Percentiles rank a stretch among this genome's conserved stretches.
Conservation (phyloP, 2,888 invertebrate genomes). For the Azorinus chamasolen region DNA sequence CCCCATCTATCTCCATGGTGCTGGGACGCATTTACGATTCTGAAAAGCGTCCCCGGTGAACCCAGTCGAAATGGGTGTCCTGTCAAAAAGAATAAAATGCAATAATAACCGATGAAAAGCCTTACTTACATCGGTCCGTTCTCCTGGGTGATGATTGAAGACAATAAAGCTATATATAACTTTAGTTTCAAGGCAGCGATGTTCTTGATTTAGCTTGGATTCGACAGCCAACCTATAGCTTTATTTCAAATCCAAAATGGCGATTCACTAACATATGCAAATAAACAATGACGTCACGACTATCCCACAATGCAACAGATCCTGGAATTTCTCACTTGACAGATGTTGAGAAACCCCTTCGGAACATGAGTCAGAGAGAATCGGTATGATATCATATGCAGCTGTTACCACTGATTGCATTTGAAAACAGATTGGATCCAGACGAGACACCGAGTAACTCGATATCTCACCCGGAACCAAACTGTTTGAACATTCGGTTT, state of each 20-base stretch:
- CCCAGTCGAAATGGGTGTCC: constrained; percentile 17
- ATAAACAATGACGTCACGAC: constrained; percentile 80
- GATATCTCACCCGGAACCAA: too few species aligned
- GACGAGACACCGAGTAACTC: too few species aligned
- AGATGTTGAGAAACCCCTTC: constrained; percentile 5
- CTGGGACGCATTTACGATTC: constrained; percentile 23
- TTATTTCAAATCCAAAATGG: constrained; percentile 79
- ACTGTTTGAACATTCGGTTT: too few species aligned
- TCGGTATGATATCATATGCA: too few species aligned
- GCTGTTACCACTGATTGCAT: too few species aligned
- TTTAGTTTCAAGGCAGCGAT: constrained; percentile 67
- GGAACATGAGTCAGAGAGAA: too few species aligned
- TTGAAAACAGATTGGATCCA: too few species aligned
- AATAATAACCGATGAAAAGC: constrained; percentile 10
- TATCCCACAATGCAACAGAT: constrained; percentile 73
- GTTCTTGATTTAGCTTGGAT: constrained; percentile 77
- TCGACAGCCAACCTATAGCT: constrained; percentile 62
- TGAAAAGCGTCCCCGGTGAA: constrained; percentile 54
- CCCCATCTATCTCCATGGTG: too few species aligned
- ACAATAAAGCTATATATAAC: constrained; percentile 73
- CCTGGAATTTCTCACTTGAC: background rate
- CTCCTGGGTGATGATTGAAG: constrained; percentile 79
- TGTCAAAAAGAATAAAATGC: constrained; percentile 27
- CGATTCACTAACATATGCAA: constrained; percentile 82
- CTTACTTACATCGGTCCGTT: constrained; percentile 85